These are phyloP conservation scores for Physella acuta DNA, from an alignment of 1,140 invertebrate species.

Conservation along the genomic window DNA sequence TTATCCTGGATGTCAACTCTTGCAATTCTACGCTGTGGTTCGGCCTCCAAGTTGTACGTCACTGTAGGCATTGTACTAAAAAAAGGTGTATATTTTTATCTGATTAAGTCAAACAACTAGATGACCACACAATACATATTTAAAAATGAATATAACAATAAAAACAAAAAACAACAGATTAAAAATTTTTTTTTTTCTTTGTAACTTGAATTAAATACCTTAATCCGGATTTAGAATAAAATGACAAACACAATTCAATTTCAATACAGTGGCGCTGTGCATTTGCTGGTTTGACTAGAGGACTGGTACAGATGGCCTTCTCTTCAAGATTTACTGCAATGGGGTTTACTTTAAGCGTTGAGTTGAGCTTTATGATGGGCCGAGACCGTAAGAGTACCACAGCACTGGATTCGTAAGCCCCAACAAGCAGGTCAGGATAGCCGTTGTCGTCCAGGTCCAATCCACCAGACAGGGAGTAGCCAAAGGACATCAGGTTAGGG, in stretches of 20 bases:
- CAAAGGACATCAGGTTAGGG: slow-evolving; percentile 39
- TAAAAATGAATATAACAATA: too few species aligned
- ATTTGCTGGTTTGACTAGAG: slow-evolving; percentile 15
- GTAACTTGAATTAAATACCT: too few species aligned
- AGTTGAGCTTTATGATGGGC: slow-evolving; percentile 67
- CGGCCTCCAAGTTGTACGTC: slow-evolving; percentile 41
- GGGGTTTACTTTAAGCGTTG: slow-evolving; percentile 30
- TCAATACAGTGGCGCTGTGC: slow-evolving; percentile 14
- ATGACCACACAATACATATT: too few species aligned
- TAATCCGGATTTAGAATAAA: slow-evolving; percentile 38
- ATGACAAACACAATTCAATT: slow-evolving; percentile 31
- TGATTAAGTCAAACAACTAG: too few species aligned
- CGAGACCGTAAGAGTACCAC: slow-evolving; percentile 68
- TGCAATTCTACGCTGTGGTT: slow-evolving; percentile 33
- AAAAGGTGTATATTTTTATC: too few species aligned
- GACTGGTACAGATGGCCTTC: slow-evolving; percentile 17
- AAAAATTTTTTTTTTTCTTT: too few species aligned
- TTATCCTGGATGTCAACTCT: slow-evolving; percentile 41
- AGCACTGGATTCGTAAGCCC: slow-evolving; percentile 46
- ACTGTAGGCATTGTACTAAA: too few species aligned
- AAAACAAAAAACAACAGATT: too few species aligned
- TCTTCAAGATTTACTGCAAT: slow-evolving; percentile 31
- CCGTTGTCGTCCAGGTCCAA: slow-evolving; percentile 52
- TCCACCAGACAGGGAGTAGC: slow-evolving; percentile 49
- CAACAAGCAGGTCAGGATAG: slow-evolving; percentile 56